phyloP scores from a whole-genome alignment of 2,113 vertebrate species.

The Todiramphus chloris region DNA sequence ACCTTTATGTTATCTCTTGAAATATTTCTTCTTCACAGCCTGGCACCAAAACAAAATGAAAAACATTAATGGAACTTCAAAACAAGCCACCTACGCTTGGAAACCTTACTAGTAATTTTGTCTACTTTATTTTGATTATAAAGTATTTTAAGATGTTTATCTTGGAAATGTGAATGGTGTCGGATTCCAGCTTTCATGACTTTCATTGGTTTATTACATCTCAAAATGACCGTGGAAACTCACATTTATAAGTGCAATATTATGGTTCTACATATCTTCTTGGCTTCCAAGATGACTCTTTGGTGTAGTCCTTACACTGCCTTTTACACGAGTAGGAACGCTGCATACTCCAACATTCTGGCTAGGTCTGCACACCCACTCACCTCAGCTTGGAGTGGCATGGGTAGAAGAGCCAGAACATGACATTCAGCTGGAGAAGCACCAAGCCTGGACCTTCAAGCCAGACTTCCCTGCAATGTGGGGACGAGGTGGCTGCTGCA shows the following conservation, averaged over 20 bases:
- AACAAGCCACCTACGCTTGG: slow-evolving; percentile 52
- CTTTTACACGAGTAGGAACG: rapidly evolving
- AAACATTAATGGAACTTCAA: slow-evolving; percentile 41
- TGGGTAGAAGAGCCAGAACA: neutral
- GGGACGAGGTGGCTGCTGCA: neutral
- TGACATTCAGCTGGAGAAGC: neutral
- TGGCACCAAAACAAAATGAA: slow-evolving; percentile 38
- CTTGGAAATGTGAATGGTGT: slow-evolving; percentile 7
- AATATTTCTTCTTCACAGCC: slow-evolving; percentile 6
- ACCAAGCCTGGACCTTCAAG: neutral
- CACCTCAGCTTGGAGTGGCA: neutral
- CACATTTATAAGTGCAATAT: slow-evolving; percentile 23
- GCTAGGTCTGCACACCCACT: rapidly evolving
- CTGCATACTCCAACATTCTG: rapidly evolving
- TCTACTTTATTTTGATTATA: slow-evolving; percentile 38
- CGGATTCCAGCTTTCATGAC: neutral
- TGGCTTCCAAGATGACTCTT: neutral
- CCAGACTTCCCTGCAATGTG: rapidly evolving
- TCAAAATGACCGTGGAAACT: slow-evolving; percentile 41
- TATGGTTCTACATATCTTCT: slow-evolving; percentile 9
- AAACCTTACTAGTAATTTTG: neutral
- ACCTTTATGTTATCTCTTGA: slow-evolving; percentile 45
- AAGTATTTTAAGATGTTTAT: slow-evolving; percentile 61
- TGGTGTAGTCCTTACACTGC: neutral
- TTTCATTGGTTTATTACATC: slow-evolving; percentile 28